Evolutionary conservation across 2,113 vertebrate species (phyloP).

Genomic region (Alligator sinensis): DNA sequence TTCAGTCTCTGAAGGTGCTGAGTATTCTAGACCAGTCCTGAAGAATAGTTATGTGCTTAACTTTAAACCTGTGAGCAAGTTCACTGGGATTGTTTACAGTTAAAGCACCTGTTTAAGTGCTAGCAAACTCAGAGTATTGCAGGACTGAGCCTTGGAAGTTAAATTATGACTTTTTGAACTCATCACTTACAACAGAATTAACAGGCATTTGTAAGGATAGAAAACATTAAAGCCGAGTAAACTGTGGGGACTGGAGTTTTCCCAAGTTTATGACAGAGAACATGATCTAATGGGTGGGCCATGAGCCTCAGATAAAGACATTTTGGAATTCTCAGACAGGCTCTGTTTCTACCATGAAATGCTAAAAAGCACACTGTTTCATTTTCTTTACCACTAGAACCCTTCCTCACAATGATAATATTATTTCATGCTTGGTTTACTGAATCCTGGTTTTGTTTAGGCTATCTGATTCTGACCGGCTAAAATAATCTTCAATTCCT

Average conservation of each 20-base stretch:
- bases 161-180: not conserved
- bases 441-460: not conserved
- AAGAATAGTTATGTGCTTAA: not conserved
- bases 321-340: not conserved
- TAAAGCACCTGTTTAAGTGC: not conserved
- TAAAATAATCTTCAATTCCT: not conserved
- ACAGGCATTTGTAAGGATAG: not conserved
- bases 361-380: not conserved
- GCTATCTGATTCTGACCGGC: not conserved
- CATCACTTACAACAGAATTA: not conserved
- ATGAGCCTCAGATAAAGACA: not conserved
- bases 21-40: not conserved
- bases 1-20: not conserved
- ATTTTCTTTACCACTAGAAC: not conserved
- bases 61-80: not conserved
- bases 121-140: not conserved
- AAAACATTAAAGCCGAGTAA: not conserved
- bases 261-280: not conserved
- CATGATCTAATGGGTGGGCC: not conserved
- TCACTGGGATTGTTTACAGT: not conserved
- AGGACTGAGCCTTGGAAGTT: not conserved
- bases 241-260: not conserved
- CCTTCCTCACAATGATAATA: not conserved
- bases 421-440: not conserved
- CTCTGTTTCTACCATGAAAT: rapidly evolving